Conservation (phyloP, 2,113 vertebrate genomes). For the Aphyosemion australe region DNA sequence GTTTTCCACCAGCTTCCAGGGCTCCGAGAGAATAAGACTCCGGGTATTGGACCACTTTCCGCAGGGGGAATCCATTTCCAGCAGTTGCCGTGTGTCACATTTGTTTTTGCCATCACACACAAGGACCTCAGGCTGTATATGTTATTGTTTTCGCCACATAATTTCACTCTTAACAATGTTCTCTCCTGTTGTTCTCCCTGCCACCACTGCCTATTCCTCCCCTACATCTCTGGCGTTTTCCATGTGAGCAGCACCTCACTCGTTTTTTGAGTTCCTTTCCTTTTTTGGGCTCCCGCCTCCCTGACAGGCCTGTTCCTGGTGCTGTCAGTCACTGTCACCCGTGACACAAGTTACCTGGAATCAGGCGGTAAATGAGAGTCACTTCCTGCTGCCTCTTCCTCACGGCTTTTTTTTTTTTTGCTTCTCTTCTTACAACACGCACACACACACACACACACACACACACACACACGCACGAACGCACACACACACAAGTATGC, state of each 20-base stretch:
- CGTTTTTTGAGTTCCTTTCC: constrained; percentile 2
- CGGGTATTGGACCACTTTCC: constrained; percentile 66
- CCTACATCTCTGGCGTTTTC: constrained; percentile 25
- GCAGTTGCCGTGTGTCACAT: constrained; percentile 48
- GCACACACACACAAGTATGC: constrained; percentile 18
- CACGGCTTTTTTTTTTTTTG: background rate
- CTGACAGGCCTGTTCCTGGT: constrained; percentile 53
- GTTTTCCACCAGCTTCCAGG: constrained; percentile 42
- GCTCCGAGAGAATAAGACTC: constrained; percentile 50
- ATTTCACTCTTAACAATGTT: constrained; percentile 54
- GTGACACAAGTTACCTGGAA: constrained; percentile 56
- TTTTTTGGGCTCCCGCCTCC: constrained; percentile 9
- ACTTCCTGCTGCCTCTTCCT: constrained; percentile 15
- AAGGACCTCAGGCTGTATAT: constrained; percentile 60
- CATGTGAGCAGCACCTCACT: constrained; percentile 26
- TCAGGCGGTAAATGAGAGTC: constrained; percentile 65
- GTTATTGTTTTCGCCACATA: constrained; percentile 51
- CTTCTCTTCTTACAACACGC: constrained; percentile 4
- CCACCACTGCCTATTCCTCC: constrained; percentile 7
- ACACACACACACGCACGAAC: constrained; percentile 18
- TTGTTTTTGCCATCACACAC: constrained; percentile 60
- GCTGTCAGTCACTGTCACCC: constrained; percentile 60
- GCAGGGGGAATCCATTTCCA: constrained; percentile 65
- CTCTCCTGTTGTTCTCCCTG: constrained; percentile 31
- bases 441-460: constrained; percentile 23